Conservation (phyloP, 1,140 invertebrate species). For the Aphaenogaster ashmeadi region DNA sequence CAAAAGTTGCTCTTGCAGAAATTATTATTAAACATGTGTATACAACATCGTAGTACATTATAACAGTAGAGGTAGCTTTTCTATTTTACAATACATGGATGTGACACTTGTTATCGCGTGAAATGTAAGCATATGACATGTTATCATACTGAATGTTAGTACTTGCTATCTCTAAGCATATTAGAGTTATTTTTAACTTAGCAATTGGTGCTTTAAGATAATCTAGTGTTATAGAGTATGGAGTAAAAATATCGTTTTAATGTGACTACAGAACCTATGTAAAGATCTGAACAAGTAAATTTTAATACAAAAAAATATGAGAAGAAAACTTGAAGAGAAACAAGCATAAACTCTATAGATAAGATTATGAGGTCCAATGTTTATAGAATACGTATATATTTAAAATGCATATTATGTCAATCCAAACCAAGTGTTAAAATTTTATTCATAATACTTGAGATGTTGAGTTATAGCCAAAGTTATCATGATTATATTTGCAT, state of each 20-base stretch:
- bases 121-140: constrained; percentile 4
- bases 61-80: not conserved
- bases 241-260: constrained; percentile 1
- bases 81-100: constrained; percentile 25
- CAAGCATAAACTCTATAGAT: constrained; percentile 69
- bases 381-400: constrained; percentile 28
- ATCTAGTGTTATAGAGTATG: constrained; percentile 32
- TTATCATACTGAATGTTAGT: constrained; percentile 42
- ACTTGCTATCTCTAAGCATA: constrained; percentile 1
- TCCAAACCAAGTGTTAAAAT: constrained; percentile 47
- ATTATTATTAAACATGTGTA: constrained; percentile 26
- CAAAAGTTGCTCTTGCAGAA: constrained; percentile 27
- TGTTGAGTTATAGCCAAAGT: not conserved
- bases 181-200: constrained; percentile 19
- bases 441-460: not conserved
- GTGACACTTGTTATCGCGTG: not conserved
- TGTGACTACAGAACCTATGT: not conserved
- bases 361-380: constrained; percentile 66
- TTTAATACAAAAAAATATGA: constrained; percentile 29
- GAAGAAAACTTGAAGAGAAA: constrained; percentile 46
- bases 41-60: not conserved
- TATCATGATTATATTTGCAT: not conserved
- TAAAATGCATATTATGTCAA: constrained; percentile 59
- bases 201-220: constrained; percentile 22
- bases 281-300: constrained; percentile 2